phyloP scores from a whole-genome alignment of 2,888 invertebrate species.

The Cosmia pyralina region DNA sequence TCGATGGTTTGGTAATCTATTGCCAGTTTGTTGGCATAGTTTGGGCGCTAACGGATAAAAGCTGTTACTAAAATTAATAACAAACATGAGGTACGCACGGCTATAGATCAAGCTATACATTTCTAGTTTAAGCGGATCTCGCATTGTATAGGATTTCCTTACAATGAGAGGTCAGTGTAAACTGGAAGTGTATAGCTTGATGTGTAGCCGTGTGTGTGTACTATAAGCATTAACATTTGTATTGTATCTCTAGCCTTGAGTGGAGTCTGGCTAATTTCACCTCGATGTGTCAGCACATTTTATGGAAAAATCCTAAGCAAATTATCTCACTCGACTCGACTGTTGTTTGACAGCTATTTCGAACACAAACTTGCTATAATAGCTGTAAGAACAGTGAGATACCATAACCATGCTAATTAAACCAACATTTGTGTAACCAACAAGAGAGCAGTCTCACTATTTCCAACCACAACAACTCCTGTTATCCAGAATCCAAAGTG shows the following conservation, averaged over 20 bases:
- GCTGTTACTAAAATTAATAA: constrained; percentile 25
- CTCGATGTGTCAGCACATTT: constrained; percentile 11
- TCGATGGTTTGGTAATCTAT: constrained; percentile 1
- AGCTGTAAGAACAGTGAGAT: not conserved
- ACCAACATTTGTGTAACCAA: not conserved
- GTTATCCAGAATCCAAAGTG: not conserved
- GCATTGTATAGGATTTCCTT: too few relatives aligned
- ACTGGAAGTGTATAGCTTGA: too few relatives aligned
- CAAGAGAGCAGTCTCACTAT: not conserved
- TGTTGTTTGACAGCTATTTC: not conserved
- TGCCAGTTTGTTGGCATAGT: constrained; percentile 8
- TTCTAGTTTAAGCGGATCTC: too few relatives aligned
- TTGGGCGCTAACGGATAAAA: constrained; percentile 19
- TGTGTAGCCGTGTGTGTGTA: too few relatives aligned
- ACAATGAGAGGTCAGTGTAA: too few relatives aligned
- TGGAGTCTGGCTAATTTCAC: constrained; percentile 7
- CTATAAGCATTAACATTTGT: not conserved
- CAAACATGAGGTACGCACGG: constrained; percentile 3
- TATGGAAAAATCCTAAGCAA: not conserved
- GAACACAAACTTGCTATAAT: not conserved
- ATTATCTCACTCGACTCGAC: not conserved
- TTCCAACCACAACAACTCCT: not conserved
- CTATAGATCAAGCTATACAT: too few relatives aligned
- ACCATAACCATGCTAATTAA: not conserved
- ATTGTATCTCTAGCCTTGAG: constrained; percentile 17